Conservation (phyloP, 2,113 vertebrate species). For the Rhea pennata region DNA sequence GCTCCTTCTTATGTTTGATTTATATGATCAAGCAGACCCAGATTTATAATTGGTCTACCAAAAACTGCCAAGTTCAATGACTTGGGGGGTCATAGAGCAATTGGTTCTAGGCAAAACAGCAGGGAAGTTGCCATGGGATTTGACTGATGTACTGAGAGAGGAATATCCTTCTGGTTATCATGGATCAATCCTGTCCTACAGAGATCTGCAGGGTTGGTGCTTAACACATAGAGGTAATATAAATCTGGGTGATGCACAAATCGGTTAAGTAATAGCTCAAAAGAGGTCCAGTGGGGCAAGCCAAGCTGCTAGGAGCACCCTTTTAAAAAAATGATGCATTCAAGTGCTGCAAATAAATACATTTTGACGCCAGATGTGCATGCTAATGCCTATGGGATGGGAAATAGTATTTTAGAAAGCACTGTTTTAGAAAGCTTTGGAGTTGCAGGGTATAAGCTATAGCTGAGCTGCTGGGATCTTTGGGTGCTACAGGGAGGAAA, state of each 20-base stretch:
- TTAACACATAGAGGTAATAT: not conserved
- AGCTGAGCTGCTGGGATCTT: not conserved
- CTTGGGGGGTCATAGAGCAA: not conserved
- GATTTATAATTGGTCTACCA: not conserved
- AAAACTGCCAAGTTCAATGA: not conserved
- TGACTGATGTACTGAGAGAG: not conserved
- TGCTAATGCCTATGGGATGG: not conserved
- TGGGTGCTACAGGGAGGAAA: not conserved
- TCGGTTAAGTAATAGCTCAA: slow-evolving; percentile 9
- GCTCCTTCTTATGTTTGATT: not conserved
- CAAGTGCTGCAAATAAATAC: not conserved
- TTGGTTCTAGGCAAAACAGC: not conserved
- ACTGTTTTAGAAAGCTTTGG: not conserved
- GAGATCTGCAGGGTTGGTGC: not conserved
- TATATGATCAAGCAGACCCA: not conserved
- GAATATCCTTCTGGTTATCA: not conserved
- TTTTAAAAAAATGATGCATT: not conserved
- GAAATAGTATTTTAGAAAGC: not conserved
- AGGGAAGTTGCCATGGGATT: not conserved
- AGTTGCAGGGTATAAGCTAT: not conserved
- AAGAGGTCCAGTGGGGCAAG: not conserved
- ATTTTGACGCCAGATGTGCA: not conserved
- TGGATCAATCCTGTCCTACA: not conserved
- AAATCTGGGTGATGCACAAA: not conserved
- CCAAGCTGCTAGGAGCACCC: not conserved